Evolutionary conservation across 2,888 invertebrate genomes (phyloP).

Genomic region (Blomia tropicalis): DNA sequence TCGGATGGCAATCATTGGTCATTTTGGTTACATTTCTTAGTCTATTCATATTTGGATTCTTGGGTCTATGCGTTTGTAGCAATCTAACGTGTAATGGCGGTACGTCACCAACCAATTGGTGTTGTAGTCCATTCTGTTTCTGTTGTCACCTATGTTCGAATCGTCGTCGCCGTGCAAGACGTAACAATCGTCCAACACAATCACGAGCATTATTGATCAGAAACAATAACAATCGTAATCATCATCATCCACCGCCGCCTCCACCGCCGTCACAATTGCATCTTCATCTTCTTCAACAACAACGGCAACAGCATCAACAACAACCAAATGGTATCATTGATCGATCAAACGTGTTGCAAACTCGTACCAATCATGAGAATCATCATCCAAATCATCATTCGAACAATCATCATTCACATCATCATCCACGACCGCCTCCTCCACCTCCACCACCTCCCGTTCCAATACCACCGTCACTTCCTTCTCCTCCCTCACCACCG

Average conservation of each 20-base stretch:
- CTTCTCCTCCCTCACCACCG: too few species aligned
- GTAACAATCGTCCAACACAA: neutral
- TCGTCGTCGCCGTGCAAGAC: slow-evolving; percentile 2
- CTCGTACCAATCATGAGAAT: too few species aligned
- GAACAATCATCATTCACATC: too few species aligned
- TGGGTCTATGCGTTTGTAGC: slow-evolving; percentile 5
- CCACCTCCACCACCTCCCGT: too few species aligned
- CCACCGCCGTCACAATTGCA: neutral
- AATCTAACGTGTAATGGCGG: neutral
- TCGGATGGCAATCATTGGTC: slow-evolving; percentile 1
- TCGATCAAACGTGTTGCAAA: too few species aligned
- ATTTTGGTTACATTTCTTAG: neutral
- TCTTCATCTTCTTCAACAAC: too few species aligned
- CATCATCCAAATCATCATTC: too few species aligned
- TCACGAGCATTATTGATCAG: neutral
- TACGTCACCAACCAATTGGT: neutral
- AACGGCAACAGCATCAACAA: too few species aligned
- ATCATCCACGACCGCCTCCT: too few species aligned
- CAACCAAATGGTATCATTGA: too few species aligned
- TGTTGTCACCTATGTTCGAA: neutral
- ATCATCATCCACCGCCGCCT: neutral
- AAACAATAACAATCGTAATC: neutral
- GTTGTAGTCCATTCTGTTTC: neutral
- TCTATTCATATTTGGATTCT: neutral
- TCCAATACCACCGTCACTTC: too few species aligned